Conservation (phyloP, 2,797 vertebrate species). For the Synanceia verrucosa region DNA sequence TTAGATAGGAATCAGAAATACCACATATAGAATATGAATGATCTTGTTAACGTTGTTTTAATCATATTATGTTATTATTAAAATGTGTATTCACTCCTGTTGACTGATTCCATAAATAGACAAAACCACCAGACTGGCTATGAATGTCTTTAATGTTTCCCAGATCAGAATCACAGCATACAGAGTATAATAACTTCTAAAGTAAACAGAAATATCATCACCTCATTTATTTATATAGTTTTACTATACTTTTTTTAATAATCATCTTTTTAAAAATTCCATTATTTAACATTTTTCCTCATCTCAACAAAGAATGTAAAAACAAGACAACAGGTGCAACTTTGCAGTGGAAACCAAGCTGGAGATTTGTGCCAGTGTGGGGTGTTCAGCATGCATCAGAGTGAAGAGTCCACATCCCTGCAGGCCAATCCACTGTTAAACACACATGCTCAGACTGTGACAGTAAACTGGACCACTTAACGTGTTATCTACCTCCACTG, state of each 20-base stretch:
- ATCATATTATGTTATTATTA: not conserved
- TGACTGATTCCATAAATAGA: constrained; percentile 43
- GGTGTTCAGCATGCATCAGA: not conserved
- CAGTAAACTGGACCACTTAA: not conserved
- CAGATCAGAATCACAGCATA: constrained; percentile 88
- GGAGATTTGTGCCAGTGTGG: not conserved
- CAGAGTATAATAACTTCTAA: constrained; percentile 88
- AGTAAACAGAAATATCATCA: constrained; percentile 87
- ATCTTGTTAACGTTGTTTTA: not conserved
- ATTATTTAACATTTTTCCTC: constrained; percentile 80
- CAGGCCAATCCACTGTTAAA: not conserved
- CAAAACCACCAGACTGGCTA: constrained; percentile 68
- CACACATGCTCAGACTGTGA: not conserved
- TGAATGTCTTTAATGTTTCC: constrained; percentile 88
- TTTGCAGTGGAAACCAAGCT: constrained; percentile 46
- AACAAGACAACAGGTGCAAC: constrained; percentile 83
- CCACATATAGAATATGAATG: too few relatives aligned
- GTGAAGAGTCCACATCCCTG: not conserved
- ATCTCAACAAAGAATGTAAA: constrained; percentile 81
- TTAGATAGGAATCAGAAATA: rapidly evolving
- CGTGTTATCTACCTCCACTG: not conserved
- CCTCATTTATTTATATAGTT: constrained; percentile 83
- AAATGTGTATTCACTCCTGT: not conserved
- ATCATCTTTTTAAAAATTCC: constrained; percentile 71
- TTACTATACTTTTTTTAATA: constrained; percentile 70